Evolutionary conservation across 2,888 invertebrate genomes (phyloP).

Genomic region (Dryomyza anilis): DNA sequence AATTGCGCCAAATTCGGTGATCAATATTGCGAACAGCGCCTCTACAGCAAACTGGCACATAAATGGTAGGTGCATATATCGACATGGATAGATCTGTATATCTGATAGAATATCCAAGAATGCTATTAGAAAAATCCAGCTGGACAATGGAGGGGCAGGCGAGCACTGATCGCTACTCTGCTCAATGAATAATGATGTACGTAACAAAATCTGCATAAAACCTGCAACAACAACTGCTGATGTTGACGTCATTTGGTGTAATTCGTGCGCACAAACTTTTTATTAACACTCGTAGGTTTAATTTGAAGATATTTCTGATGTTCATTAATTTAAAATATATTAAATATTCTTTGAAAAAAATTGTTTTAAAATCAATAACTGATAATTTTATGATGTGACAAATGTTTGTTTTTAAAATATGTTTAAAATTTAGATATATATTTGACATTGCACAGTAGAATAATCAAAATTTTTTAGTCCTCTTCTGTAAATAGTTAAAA

Average conservation of each 20-base stretch:
- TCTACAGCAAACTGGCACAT: conserved; percentile 42
- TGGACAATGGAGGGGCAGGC: conserved; percentile 43
- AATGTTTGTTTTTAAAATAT: no score
- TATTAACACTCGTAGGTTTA: no score
- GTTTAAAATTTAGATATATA: no score
- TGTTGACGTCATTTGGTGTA: conserved; percentile 40
- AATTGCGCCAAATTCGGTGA: conserved; percentile 43
- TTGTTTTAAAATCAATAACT: no score
- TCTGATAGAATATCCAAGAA: conserved; percentile 44
- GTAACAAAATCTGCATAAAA: conserved; percentile 40
- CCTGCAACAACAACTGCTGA: conserved; percentile 40
- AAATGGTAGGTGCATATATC: conserved; percentile 44
- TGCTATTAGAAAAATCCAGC: conserved; percentile 47
- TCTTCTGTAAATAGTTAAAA: no score
- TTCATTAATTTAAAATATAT: no score
- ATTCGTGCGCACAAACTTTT: no score
- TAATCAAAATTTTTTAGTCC: no score
- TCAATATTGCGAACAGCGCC: conserved; percentile 37
- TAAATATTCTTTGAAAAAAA: no score
- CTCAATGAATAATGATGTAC: conserved; percentile 43
- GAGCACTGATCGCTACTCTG: conserved; percentile 47
- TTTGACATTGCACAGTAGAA: no score
- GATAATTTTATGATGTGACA: no score
- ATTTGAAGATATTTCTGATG: no score
- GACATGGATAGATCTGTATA: conserved; percentile 41